Base-by-base conservation (phyloP, 2,888 invertebrate genomes). In the Eupithecia inturbata region DNA sequence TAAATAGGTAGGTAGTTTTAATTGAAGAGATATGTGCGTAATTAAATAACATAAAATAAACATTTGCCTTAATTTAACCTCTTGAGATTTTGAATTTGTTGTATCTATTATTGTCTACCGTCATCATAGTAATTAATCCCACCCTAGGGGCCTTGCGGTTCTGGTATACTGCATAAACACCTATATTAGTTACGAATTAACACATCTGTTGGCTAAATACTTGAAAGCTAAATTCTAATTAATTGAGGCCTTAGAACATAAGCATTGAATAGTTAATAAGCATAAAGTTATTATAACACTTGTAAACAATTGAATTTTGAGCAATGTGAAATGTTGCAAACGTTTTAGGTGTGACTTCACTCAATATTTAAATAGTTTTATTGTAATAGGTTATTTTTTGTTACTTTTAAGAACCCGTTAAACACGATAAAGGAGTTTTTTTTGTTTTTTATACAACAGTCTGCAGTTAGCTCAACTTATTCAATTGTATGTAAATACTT, bases 81-180 rank as follows among this genome's bases (percentile, higher is more conserved):
- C 45, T n/a, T 7, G 45, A 45, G 45, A 45, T 45, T 19, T 19
- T 19, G 45, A 45, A n/a, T 45, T n/a, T 7, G 10, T 3, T 53
- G 49, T 53, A 53, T 60, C 14, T 60, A 28, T 60, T 60, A 26
- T 60, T 28, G 60, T 60, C 60, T 60, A 28, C 60, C 60, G 28
- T 60, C 60, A 28, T 28, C 28, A 60, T 80, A 83, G 83, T 83
- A 22, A 53, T 53, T 80, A 83, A 78, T 80, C 80, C 79, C 71
- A 80, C 81, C 79, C 79, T 31, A 77, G 81, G 76, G 81, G 78
- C 79, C 79, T 79, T 79, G 79, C 76, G 81, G 80, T 77, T 75
- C 78, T 75, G 76, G 78, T 80, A 80, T 60, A 28, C 60, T 60
- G 28, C 60, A 28, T 60, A 79, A 76, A 67, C 76, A 74, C 70